These are phyloP conservation scores for Heliconius eleuchia DNA, from an alignment of 1,140 invertebrate genomes.

Conservation along the genomic window DNA sequence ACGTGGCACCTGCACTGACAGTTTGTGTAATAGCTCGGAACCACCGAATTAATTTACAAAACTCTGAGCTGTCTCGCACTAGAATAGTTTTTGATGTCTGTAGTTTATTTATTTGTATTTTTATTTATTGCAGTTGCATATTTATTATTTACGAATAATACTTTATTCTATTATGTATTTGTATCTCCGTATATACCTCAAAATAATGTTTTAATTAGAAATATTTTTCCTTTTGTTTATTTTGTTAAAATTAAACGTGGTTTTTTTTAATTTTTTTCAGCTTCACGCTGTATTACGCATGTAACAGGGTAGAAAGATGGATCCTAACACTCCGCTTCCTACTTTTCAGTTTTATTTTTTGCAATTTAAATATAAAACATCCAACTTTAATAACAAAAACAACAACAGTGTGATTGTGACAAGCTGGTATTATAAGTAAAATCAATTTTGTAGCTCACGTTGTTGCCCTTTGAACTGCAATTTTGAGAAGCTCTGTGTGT, in stretches of 20 bases:
- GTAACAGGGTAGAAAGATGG: too few relatives aligned
- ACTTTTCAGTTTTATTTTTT: background rate
- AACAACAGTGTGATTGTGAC: slow-evolving; percentile 6
- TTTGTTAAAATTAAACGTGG: too few relatives aligned
- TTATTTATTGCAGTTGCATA: background rate
- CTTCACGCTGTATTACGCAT: too few relatives aligned
- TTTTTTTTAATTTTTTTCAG: too few relatives aligned
- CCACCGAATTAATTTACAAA: slow-evolving; percentile 79
- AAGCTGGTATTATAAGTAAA: slow-evolving; percentile 29
- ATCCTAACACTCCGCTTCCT: background rate
- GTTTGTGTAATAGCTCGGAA: slow-evolving; percentile 77
- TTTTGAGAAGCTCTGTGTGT: slow-evolving; percentile 55
- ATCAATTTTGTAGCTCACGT: slow-evolving; percentile 47
- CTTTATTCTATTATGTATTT: too few relatives aligned
- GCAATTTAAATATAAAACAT: background rate
- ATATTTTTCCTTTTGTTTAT: too few relatives aligned
- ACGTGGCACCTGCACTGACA: slow-evolving; percentile 74
- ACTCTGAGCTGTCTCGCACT: slow-evolving; percentile 66
- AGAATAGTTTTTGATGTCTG: slow-evolving; percentile 70
- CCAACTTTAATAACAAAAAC: background rate
- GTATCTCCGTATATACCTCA: too few relatives aligned
- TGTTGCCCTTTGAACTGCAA: slow-evolving; percentile 54
- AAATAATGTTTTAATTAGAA: too few relatives aligned
- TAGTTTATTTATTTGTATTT: slow-evolving; percentile 40
- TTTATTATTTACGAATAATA: background rate